phyloP scores from a whole-genome alignment of 1,140 invertebrate genomes.

The Neodiprion virginianus region DNA sequence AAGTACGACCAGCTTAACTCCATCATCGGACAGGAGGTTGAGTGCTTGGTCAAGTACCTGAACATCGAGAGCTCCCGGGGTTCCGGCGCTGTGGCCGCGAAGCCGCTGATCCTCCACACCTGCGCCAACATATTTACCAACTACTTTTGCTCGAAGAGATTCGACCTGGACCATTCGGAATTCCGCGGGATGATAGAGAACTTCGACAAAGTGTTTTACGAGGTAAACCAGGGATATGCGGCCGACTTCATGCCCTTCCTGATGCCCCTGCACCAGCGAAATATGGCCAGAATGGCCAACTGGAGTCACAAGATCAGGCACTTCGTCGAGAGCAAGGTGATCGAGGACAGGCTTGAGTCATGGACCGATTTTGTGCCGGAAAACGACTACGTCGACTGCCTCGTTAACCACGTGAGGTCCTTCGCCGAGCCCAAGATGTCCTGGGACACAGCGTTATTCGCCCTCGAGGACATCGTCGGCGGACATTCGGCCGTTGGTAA shows the following conservation, averaged over 20 bases:
- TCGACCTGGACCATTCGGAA: constrained; percentile 69
- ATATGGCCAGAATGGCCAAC: constrained; percentile 72
- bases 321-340: constrained; percentile 78
- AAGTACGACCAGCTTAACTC: constrained; percentile 72
- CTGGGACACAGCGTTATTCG: constrained; percentile 78
- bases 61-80: constrained; percentile 27
- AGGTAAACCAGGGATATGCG: constrained; percentile 88
- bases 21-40: constrained; percentile 69
- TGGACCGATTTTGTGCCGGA: constrained; percentile 61
- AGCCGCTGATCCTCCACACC: constrained; percentile 71
- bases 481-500: constrained; percentile 89
- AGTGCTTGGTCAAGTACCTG: constrained; percentile 66
- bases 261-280: constrained; percentile 72
- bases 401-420: constrained; percentile 72
- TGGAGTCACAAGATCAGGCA: constrained; percentile 75
- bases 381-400: constrained; percentile 76
- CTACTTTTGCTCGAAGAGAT: constrained; percentile 83
- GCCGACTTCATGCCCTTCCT: constrained; percentile 89
- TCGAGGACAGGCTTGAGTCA: constrained; percentile 67
- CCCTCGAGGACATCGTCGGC: constrained; percentile 85
- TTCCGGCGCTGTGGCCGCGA: constrained; percentile 56
- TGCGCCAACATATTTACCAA: constrained; percentile 84
- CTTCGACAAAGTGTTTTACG: constrained; percentile 89
- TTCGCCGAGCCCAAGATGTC: constrained; percentile 64
- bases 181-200: constrained; percentile 73